Conservation (phyloP, 2,113 vertebrate genomes). For the Globicephala melas region DNA sequence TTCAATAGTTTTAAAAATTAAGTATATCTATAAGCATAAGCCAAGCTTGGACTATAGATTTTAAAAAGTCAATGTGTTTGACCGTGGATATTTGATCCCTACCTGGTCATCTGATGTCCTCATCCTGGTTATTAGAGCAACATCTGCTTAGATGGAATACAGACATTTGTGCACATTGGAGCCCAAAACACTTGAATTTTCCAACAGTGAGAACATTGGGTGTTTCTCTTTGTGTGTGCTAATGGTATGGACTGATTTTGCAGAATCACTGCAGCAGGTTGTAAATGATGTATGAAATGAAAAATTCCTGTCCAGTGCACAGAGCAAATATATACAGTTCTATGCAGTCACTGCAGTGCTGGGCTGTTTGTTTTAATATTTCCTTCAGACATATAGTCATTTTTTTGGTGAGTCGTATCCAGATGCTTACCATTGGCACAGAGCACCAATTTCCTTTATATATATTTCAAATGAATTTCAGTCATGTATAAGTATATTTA, state of each 20-base stretch:
- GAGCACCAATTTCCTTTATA: conserved; percentile 27
- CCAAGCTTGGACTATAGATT: neutral
- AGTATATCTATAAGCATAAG: neutral
- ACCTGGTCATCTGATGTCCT: neutral
- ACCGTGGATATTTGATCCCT: neutral
- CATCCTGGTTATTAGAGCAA: neutral
- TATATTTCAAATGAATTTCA: conserved; percentile 47
- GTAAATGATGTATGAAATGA: conserved; percentile 85
- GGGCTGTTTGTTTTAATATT: conserved; percentile 73
- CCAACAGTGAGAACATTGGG: conserved; percentile 14
- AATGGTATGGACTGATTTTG: conserved; percentile 65
- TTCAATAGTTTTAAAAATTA: conserved; percentile 57
- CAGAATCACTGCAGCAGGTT: conserved; percentile 77
- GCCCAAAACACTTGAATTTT: conserved; percentile 46
- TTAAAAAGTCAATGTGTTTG: neutral
- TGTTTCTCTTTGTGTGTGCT: conserved; percentile 69
- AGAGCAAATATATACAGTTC: conserved; percentile 49
- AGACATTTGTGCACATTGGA: neutral
- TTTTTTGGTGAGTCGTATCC: conserved; percentile 63
- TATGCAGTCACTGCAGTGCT: conserved; percentile 34
- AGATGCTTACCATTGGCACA: conserved; percentile 29
- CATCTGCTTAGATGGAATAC: neutral
- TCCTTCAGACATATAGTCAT: conserved; percentile 59
- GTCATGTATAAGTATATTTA: neutral
- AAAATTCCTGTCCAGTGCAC: conserved; percentile 78